A percentile compares a stretch with the other conserved stretches of the same genome.
Conservation (phyloP, 2,797 vertebrate species). For the Aeoliscus strigatus region DNA sequence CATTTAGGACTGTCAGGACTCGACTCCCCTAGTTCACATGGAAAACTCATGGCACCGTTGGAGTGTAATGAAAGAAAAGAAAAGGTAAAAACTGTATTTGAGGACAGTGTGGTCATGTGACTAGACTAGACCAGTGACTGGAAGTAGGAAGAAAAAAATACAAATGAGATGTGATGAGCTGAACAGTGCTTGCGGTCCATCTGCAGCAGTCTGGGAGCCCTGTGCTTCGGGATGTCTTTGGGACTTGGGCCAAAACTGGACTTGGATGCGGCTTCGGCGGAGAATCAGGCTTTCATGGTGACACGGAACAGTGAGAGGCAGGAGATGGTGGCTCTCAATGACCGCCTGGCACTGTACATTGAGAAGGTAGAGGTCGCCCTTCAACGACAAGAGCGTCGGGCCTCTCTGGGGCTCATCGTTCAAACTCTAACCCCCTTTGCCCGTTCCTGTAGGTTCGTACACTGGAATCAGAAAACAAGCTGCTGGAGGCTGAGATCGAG, state of each 20-base stretch:
- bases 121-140: no score
- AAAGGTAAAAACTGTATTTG: no score
- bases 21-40: no score
- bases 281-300: slow-evolving; percentile 69
- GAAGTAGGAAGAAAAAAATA: background rate
- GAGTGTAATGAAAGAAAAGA: no score
- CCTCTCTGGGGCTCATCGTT: background rate
- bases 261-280: slow-evolving; percentile 69
- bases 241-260: slow-evolving; percentile 54
- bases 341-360: slow-evolving; percentile 73
- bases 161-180: background rate
- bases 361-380: no score
- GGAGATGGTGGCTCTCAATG: slow-evolving; percentile 74
- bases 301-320: slow-evolving; percentile 67
- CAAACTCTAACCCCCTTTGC: no score
- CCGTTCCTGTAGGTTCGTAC: slow-evolving; percentile 61
- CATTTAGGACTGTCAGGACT: no score
- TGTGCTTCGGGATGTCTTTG: slow-evolving; percentile 60
- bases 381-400: no score
- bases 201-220: slow-evolving; percentile 59
- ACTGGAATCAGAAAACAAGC: slow-evolving; percentile 66
- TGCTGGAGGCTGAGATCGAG: slow-evolving; percentile 65
- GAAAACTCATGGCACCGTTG: no score
- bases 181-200: background rate
- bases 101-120: no score